Evolutionary conservation across 2,888 invertebrate species (phyloP), one percentile per base, ranked within the genome.

Genomic region (Resseliella maxima): DNA sequence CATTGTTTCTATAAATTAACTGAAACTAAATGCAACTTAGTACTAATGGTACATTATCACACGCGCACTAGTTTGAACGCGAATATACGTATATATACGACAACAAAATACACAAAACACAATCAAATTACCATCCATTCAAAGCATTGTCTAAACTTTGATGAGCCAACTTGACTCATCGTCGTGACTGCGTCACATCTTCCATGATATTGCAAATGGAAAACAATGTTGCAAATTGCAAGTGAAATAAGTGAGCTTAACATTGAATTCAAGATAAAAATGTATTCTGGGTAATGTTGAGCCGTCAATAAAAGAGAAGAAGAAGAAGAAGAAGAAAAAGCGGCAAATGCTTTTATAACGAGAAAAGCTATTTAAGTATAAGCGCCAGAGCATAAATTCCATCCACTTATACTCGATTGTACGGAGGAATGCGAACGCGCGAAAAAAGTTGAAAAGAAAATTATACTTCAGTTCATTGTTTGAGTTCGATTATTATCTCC

Each of bases 401-500:
- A 59, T 50, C 21, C 50, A 18, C 50, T 50, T 18, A 8, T 41
- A 41, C 41, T 12, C 12, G 5, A 8, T 41, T 41, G 6, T 41
- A 24, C 6, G 24, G 5, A 5, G n/a, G 12, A 27, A 59, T 59
- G 59, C 46, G 8, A 18, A 59, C n/a, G 59, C 24, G 31, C 15
- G 12, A 35, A 27, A 18, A 72, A 72, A 72, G 72, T 72, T 72
- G 72, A 27, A 18, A 72, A 72, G 31, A 35, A 72, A 72, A 72
- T 72, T 72, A 72, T 72, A 18, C 72, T 31, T 35, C 72, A 31
- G 10, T 72, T 31, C 31, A 31, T 72, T 72, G 72, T 72, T 72
- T 72, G 72, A 72, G 72, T 72, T 72, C 72, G 72, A 72, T 72
- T 72, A 72, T 72, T 72, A 72, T 72, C 72, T 72, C 31, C 18